Conservation (phyloP, 2,888 invertebrate genomes). For the Pristionchus maxplancki region DNA sequence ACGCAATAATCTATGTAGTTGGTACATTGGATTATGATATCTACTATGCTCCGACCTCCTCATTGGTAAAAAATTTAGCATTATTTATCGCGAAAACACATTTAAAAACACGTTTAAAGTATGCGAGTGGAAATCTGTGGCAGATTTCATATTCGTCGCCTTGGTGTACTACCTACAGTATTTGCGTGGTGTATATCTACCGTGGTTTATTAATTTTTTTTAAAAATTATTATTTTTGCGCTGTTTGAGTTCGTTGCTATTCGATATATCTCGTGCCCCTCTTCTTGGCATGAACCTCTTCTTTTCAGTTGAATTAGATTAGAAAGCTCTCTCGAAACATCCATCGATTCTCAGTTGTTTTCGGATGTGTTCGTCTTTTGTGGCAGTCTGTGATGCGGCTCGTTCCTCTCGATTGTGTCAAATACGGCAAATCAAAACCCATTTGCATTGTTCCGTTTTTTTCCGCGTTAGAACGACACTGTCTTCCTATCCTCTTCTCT, state of each 20-base stretch:
- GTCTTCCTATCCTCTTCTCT: not conserved
- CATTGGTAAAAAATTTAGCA: not conserved
- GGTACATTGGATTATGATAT: not conserved
- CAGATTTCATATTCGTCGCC: not conserved
- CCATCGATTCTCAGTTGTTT: conserved; percentile 33
- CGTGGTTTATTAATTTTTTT: not conserved
- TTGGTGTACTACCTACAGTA: too few relatives aligned
- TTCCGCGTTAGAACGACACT: not conserved
- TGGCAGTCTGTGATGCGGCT: not conserved
- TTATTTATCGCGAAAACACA: too few relatives aligned
- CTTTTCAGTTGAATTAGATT: not conserved
- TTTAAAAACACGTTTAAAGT: not conserved
- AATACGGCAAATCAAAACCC: too few relatives aligned
- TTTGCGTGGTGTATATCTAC: not conserved
- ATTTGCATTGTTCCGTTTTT: not conserved
- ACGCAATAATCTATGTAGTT: not conserved
- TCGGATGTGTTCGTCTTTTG: not conserved
- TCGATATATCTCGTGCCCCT: not conserved
- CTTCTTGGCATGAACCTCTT: too few relatives aligned
- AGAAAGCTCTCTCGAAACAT: not conserved
- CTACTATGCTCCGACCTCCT: not conserved
- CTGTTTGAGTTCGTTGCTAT: not conserved
- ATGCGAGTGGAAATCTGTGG: not conserved
- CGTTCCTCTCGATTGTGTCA: not conserved
- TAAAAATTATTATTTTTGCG: not conserved